phyloP scores from a whole-genome alignment of 2,888 invertebrate species.

The Aleiodes leptofemur region DNA sequence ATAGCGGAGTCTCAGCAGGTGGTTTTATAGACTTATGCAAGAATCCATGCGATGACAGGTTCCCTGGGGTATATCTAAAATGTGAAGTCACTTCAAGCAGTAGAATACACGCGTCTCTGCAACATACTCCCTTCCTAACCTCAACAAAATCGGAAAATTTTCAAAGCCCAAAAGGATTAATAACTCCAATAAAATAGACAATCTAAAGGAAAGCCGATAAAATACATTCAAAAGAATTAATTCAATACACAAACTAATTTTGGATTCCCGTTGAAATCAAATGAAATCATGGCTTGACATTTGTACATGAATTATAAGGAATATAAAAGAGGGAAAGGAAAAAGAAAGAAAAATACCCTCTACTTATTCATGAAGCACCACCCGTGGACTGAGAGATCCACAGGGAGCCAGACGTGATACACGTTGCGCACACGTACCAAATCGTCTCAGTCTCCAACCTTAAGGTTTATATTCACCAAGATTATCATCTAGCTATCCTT shows the following conservation, averaged over 20 bases:
- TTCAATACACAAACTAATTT: too few relatives aligned
- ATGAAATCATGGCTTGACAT: too few relatives aligned
- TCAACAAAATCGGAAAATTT: too few relatives aligned
- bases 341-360: constrained; percentile 29
- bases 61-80: constrained; percentile 20
- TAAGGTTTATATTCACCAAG: constrained; percentile 20
- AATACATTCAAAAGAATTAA: too few relatives aligned
- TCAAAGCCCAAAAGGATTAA: too few relatives aligned
- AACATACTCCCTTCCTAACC: neutral
- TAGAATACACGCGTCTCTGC: constrained; percentile 2
- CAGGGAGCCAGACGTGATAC: constrained; percentile 47
- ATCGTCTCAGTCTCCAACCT: constrained; percentile 22
- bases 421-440: constrained; percentile 25
- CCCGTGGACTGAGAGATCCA: constrained; percentile 51
- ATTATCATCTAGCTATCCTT: constrained; percentile 15
- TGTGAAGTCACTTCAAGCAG: constrained; percentile 3
- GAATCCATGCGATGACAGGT: constrained; percentile 22
- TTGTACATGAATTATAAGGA: too few relatives aligned
- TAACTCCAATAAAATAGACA: too few relatives aligned
- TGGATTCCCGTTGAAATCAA: too few relatives aligned
- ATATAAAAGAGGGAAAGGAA: constrained; percentile 21
- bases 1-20: constrained; percentile 18
- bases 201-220: too few relatives aligned
- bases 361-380: constrained; percentile 52
- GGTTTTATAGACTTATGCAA: constrained; percentile 19